Conservation (phyloP, 2,888 invertebrate genomes). For the Epistrophe grossulariae region DNA sequence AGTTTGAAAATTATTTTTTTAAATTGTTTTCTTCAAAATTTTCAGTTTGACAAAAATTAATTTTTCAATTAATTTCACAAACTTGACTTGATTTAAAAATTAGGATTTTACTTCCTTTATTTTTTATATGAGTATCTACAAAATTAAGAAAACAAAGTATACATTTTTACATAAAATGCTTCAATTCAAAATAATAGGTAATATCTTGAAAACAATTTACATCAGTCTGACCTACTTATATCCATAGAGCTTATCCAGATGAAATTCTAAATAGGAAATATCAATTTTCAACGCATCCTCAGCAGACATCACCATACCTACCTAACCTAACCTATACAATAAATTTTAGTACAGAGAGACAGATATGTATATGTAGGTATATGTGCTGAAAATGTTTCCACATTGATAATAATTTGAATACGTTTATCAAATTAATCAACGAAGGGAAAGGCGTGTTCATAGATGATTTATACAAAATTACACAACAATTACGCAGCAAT, state of each 20-base stretch:
- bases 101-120: too few species aligned
- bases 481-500: slow-evolving; percentile 72
- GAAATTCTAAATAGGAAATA: slow-evolving; percentile 26
- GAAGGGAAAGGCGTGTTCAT: slow-evolving; percentile 27
- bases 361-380: background rate
- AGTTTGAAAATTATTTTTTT: too few species aligned
- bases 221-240: too few species aligned
- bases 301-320: background rate
- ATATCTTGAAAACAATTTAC: too few species aligned
- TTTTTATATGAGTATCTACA: too few species aligned
- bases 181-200: too few species aligned
- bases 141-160: too few species aligned
- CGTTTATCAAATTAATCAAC: slow-evolving; percentile 62
- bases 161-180: background rate
- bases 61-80: too few species aligned
- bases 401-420: slow-evolving; percentile 60
- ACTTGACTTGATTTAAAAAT: too few species aligned
- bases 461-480: slow-evolving; percentile 62
- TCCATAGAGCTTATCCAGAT: background rate
- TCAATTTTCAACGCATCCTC: slow-evolving; percentile 18
- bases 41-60: too few species aligned
- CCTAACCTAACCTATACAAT: background rate
- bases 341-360: background rate
- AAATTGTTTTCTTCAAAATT: too few species aligned
- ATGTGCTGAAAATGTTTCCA: slow-evolving; percentile 35